phyloP scores from a whole-genome alignment of 2,888 invertebrate species.

The Leptura quadrifasciata region DNA sequence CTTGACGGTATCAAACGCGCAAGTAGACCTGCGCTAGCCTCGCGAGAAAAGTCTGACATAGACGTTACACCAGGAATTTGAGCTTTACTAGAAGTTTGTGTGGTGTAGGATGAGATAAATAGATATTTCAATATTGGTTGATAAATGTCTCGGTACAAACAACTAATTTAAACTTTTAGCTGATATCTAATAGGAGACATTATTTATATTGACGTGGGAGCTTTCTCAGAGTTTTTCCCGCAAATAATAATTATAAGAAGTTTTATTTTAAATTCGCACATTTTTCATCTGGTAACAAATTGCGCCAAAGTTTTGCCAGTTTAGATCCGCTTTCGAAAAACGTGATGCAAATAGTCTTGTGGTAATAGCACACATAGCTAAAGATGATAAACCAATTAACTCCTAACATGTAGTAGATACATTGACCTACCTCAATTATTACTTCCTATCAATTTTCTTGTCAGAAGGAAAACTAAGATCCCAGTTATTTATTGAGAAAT shows the following conservation, averaged over 20 bases:
- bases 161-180: constrained; percentile 35
- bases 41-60: constrained; percentile 28
- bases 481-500: no score
- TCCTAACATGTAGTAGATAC: no score
- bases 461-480: no score
- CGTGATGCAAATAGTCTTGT: not conserved
- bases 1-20: constrained; percentile 59
- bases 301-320: not conserved
- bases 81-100: constrained; percentile 27
- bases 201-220: constrained; percentile 11
- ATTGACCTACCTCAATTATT: no score
- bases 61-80: constrained; percentile 24
- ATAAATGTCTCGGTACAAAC: constrained; percentile 19
- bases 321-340: not conserved
- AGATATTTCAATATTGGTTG: constrained; percentile 25
- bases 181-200: constrained; percentile 21
- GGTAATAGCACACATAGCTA: no score
- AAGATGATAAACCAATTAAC: no score
- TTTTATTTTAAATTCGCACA: constrained; percentile 14
- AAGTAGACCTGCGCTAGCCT: constrained; percentile 62
- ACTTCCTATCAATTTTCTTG: no score
- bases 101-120: constrained; percentile 26
- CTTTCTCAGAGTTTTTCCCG: not conserved
- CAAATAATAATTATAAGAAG: constrained; percentile 19
- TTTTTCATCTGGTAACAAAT: not conserved